Base-by-base conservation (phyloP, 2,797 vertebrate genomes). In the Molossus molossus region DNA sequence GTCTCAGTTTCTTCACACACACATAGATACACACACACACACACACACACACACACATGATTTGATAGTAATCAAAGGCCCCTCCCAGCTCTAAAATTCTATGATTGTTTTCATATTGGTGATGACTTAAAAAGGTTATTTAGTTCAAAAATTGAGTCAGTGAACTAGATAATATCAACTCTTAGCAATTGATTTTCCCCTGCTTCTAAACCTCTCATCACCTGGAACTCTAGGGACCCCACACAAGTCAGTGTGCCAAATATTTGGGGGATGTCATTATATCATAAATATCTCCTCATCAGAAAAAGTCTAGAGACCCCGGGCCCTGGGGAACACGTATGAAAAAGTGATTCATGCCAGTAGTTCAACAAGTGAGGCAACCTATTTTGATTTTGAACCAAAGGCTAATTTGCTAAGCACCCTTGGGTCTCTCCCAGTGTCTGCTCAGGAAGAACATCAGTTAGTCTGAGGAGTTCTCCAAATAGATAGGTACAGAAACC, bases 91-190 rank as follows among this genome's bases (percentile, higher is more conserved):
- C 55, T 93, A 92, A 86, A 91, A 86, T 14, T 95, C 6, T 85
- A 12, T 85, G 37, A 85, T 57, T 79, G 64, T 87, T 53, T 76
- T 80, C 62, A 67, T n/a, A 13, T 29, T 80, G 33, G 8, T 76
- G 50, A 62, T 76, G 33, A 13, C 48, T 81, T 93, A 95, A 90
- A 85, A 92, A 80, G 5, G 4, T 76, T 6, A 9, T 90, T 94
- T 65, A 76, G 14, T 86, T 86, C 53, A 86, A 96, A 82, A 65
- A 37, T 14, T 45, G n/a, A 80, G 18, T 80, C 73, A 65, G 3
- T 80, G 20, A 77, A 13, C 67, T 57, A 55, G 62, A 76, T 18
- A 8, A n/a, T 92, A 58, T 40, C 64, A 70, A 21, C 8, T 69
- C 33, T 75, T 67, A 90, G 20, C 57, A 77, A 57, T 1, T 83